Evolutionary conservation across 2,797 vertebrate genomes (phyloP).

Genomic region (Varecia variegata): DNA sequence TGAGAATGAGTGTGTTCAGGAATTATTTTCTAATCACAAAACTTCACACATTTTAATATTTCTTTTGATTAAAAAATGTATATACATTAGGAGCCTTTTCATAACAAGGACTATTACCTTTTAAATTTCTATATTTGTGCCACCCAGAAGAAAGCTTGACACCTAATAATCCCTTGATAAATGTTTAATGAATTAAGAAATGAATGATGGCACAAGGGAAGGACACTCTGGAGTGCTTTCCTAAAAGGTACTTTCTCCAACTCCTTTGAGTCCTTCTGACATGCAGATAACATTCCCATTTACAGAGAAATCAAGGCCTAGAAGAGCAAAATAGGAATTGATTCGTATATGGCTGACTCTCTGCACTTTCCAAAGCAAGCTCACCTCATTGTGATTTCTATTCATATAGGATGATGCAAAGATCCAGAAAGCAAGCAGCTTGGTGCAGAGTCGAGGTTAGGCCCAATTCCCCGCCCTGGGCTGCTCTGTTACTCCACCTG

Average conservation of each 20-base stretch:
- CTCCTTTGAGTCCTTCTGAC: not conserved
- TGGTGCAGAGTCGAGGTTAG: not conserved
- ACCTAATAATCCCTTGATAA: not conserved
- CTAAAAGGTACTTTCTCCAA: not conserved
- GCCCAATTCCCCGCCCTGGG: too few species aligned
- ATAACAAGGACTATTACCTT: not conserved
- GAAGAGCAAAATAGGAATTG: not conserved
- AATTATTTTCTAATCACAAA: not conserved
- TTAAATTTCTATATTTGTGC: not conserved
- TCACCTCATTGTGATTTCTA: not conserved
- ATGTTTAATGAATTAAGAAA: not conserved
- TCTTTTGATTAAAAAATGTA: not conserved
- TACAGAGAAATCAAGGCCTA: not conserved
- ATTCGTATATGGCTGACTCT: not conserved
- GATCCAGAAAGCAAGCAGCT: not conserved
- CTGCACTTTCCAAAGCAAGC: not conserved
- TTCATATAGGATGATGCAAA: not conserved
- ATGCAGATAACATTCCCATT: not conserved
- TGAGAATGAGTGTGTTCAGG: not conserved
- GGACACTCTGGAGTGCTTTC: not conserved
- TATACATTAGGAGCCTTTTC: not conserved
- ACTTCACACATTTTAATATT: not conserved
- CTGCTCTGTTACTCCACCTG: not conserved
- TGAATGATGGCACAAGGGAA: not conserved
- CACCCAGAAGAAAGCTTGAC: not conserved